Percentiles rank a stretch among this genome's conserved stretches.
Conservation (phyloP, 1,140 invertebrate genomes). For the Drosophila sturtevanti region DNA sequence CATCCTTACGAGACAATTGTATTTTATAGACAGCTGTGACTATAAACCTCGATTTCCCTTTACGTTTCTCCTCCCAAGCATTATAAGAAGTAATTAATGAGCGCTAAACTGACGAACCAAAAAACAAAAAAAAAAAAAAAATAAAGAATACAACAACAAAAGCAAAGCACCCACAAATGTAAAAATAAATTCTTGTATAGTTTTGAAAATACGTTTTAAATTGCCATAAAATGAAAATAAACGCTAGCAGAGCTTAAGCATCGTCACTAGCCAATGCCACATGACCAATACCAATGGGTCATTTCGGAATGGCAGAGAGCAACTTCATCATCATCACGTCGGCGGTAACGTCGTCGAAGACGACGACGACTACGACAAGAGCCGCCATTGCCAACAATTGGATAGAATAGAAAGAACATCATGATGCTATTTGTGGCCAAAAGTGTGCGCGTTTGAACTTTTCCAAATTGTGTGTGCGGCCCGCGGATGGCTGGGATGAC, state of each 20-base stretch:
- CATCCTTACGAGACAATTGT: neutral
- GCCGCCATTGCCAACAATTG: neutral
- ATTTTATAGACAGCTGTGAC: neutral
- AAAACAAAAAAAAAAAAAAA: slow-evolving; percentile 16
- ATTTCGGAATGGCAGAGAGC: slow-evolving; percentile 11
- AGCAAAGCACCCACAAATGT: slow-evolving; percentile 48
- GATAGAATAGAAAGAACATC: slow-evolving; percentile 47
- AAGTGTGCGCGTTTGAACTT: slow-evolving; percentile 75
- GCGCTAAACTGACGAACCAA: slow-evolving; percentile 38
- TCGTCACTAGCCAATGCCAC: slow-evolving; percentile 35
- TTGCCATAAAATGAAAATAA: slow-evolving; percentile 61
- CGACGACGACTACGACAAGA: slow-evolving; percentile 6
- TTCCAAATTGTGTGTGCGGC: slow-evolving; percentile 49
- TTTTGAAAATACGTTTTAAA: slow-evolving; percentile 60
- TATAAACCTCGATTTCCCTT: neutral
- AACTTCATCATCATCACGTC: slow-evolving; percentile 6
- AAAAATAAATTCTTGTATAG: slow-evolving; percentile 67
- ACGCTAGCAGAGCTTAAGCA: slow-evolving; percentile 16
- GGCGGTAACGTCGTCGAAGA: neutral
- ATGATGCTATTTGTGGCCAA: slow-evolving; percentile 64
- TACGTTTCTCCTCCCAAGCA: neutral
- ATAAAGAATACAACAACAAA: slow-evolving; percentile 30
- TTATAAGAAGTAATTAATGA: slow-evolving; percentile 62
- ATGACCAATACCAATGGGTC: slow-evolving; percentile 39
- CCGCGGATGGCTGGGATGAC: slow-evolving; percentile 52